These are phyloP conservation scores for Onychostoma macrolepis DNA, from an alignment of 2,113 vertebrate species.

Conservation along the genomic window DNA sequence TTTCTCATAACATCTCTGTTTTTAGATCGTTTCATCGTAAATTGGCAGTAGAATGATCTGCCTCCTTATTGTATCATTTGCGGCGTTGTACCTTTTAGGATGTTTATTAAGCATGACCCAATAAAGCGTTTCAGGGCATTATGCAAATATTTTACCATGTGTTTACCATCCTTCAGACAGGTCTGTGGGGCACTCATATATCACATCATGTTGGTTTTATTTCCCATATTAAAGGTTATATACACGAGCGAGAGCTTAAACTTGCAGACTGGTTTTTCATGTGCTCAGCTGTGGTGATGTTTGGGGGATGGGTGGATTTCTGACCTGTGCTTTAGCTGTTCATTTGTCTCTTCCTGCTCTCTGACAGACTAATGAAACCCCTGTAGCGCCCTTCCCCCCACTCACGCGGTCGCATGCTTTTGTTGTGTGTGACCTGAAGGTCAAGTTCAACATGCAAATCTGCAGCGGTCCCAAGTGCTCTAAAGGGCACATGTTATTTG, in stretches of 20 bases:
- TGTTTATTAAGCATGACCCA: neutral
- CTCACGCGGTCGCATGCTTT: conserved; percentile 17
- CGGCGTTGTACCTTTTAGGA: neutral
- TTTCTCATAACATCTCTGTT: neutral
- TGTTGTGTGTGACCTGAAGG: conserved; percentile 47
- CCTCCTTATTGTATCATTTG: neutral
- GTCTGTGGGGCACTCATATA: neutral
- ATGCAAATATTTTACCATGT: neutral
- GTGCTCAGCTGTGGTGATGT: neutral
- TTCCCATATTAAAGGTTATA: neutral
- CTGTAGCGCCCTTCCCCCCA: conserved; percentile 36
- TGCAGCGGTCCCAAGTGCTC: neutral
- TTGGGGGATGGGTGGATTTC: conserved; percentile 23
- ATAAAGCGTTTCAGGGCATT: neutral
- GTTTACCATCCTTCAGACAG: neutral
- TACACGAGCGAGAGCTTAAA: neutral
- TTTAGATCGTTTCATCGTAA: neutral
- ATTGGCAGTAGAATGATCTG: neutral
- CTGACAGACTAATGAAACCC: conserved; percentile 22
- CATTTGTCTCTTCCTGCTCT: conserved; percentile 27
- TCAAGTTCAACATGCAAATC: conserved; percentile 50
- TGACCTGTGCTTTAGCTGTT: conserved; percentile 12
- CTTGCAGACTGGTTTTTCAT: neutral
- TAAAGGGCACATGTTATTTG: conserved; percentile 6
- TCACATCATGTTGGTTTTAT: neutral